Base-by-base conservation (phyloP, 35 echinoderm and acorn worm species). In the Ophiothrix spiculata region DNA sequence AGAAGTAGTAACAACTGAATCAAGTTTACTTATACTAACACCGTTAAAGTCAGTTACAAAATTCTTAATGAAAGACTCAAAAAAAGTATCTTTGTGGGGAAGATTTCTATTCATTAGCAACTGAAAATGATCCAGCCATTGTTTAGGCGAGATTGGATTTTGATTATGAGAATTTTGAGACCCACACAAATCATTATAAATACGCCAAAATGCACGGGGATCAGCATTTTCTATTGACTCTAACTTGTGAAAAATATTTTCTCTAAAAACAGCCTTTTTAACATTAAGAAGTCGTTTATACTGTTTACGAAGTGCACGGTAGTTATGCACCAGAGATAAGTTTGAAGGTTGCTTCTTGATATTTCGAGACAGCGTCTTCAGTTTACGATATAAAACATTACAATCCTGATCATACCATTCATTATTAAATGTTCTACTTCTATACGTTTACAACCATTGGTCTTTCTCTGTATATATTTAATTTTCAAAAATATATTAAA, bases 351-450 rank as follows among this genome's bases (percentile, higher is more conserved):
- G n/a, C n/a, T n/a, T n/a, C n/a, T n/a, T n/a, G n/a, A n/a, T n/a
- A n/a, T n/a, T n/a, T n/a, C n/a, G n/a, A n/a, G n/a, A 10, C 25
- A 69, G 29, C 8, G 45, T 11, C 8, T 54, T 54, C 8, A 54
- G 45, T 21, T 54, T 8, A 11, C 21, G 8, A 21, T 69, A 28
- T 69, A 69, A 69, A 4, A 25, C 2, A 28, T 25, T 69, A 69
- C 60, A 69, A 69, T 69, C 60, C 23, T 69, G 17, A 69, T 69
- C 60, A 69, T 69, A 69, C 60, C 60, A 69, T 69, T 69, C n/a
- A n/a, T n/a, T n/a, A n/a, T n/a, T n/a, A n/a, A n/a, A n/a, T n/a
- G n/a, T n/a, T n/a, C n/a, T n/a, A n/a, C n/a, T n/a, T n/a, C n/a
- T n/a, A n/a, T n/a, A n/a, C n/a, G n/a, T n/a, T n/a, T n/a, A n/a